Conservation (phyloP, 2,113 vertebrate species). For the Turdus rufiventris region DNA sequence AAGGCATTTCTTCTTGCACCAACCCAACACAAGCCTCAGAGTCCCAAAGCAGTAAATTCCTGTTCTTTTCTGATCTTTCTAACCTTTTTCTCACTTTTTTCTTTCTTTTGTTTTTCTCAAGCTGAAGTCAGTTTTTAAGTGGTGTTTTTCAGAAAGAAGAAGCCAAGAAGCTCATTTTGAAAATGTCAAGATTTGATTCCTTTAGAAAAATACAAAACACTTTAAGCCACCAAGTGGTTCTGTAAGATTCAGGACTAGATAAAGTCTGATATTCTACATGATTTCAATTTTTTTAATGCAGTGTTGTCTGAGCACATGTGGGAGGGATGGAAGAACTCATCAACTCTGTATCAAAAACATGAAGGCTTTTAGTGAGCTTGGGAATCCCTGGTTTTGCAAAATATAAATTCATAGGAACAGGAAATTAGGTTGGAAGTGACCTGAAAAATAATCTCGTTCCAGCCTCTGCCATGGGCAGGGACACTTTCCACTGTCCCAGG, state of each 20-base stretch:
- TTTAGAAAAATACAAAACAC: background rate
- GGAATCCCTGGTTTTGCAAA: background rate
- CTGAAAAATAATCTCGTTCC: background rate
- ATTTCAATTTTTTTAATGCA: background rate
- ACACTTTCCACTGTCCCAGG: background rate
- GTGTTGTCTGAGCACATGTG: background rate
- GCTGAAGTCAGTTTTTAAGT: background rate
- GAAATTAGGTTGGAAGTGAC: background rate
- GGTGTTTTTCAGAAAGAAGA: background rate
- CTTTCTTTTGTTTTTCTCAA: background rate
- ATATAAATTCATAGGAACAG: background rate
- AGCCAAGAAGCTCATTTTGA: background rate
- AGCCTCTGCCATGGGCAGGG: background rate
- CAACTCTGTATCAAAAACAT: rapidly evolving
- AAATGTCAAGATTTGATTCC: background rate
- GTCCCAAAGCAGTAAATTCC: background rate
- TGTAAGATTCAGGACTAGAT: background rate
- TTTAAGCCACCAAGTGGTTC: background rate
- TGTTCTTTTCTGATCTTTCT: background rate
- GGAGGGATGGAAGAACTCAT: background rate
- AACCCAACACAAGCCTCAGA: background rate
- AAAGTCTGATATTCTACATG: background rate
- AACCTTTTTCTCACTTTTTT: background rate
- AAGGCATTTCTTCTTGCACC: background rate
- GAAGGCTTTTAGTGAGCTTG: background rate